Percentiles rank a stretch among this genome's conserved stretches.
These are phyloP conservation scores for Junonia oenone DNA, from an alignment of 2,888 invertebrate species.

Conservation along the genomic window DNA sequence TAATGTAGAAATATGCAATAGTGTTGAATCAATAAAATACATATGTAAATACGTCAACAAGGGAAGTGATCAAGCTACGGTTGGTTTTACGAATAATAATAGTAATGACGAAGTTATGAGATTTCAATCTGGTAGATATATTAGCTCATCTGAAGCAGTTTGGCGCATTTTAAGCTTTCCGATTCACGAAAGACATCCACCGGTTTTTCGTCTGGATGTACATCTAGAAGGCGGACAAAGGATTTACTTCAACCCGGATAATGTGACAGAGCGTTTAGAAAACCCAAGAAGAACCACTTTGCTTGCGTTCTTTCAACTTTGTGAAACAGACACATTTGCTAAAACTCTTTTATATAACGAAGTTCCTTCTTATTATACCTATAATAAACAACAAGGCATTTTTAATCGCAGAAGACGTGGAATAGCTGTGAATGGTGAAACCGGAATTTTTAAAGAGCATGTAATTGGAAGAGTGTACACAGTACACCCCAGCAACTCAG, in stretches of 20 bases:
- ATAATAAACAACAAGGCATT: conserved; percentile 24
- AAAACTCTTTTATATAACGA: conserved; percentile 23
- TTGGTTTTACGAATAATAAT: conserved; percentile 26
- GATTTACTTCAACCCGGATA: conserved; percentile 27
- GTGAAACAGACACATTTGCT: conserved; percentile 6
- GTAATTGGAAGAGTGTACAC: conserved; percentile 28
- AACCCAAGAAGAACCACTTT: conserved; percentile 33
- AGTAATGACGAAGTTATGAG: conserved; percentile 28
- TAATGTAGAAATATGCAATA: conserved; percentile 49
- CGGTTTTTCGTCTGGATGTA: conserved; percentile 22
- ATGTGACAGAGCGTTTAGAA: conserved; percentile 18
- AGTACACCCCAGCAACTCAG: conserved; percentile 27
- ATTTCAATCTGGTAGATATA: conserved; percentile 20
- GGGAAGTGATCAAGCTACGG: conserved; percentile 33
- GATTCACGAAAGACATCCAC: conserved; percentile 12
- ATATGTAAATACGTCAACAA: conserved; percentile 35
- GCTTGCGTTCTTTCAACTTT: conserved; percentile 29
- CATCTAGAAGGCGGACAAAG: conserved; percentile 28
- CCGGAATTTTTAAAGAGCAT: conserved; percentile 26
- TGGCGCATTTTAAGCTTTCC: conserved; percentile 23
- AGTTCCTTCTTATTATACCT: conserved; percentile 32
- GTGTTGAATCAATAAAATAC: conserved; percentile 48
- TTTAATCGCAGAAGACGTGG: conserved; percentile 25
- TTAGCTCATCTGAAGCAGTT: conserved; percentile 26
- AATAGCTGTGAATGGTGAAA: conserved; percentile 18